Base-by-base conservation (phyloP, 2,888 invertebrate genomes). In the Oscheius sp. region DNA sequence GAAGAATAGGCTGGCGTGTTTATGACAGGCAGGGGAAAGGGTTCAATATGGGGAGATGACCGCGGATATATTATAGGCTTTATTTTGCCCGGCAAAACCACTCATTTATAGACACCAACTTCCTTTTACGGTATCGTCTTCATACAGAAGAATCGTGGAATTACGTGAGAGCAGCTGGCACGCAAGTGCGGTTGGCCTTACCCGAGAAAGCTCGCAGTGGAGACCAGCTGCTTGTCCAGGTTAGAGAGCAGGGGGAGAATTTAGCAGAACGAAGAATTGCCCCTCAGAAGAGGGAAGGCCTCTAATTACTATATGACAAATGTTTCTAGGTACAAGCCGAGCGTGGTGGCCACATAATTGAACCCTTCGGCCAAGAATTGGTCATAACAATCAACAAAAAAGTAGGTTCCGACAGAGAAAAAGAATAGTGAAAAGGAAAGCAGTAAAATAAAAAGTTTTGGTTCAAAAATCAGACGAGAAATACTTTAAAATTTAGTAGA, bases 301-400 rank as follows among this genome's bases (percentile, higher is more conserved):
- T n/a, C 9, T 16, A 63, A 45, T 43, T 63, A 25, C 25, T 25
- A 63, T 58, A n/a, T 6, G 35, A 25, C 27, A 12, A 41, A 55
- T 64, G 56, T 21, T 71, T 76, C 63, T 64, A 84, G 84, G 81
- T 85, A 53, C 82, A 84, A 79, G 81, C 78, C 23, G 82, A 83
- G 64, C 64, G 80, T 35, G 76, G 75, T 49, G 76, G 81, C 21
- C 74, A 77, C 46, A 73, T 83, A 7, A 74, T 84, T 21, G 84
- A 84, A 56, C 80, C 84, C 45, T 84, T 84, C 80, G 80, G 84
- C 21, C 81, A 80, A 43, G 83, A 79, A 66, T 66, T 85, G 13
- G 69, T 84, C n/a, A 80, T 84, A 25, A 78, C 74, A 2, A 78
- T 83, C 29, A 72, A 72, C 63, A 72, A 64, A 35, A 72, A 64